Conservation (phyloP, 2,113 vertebrate species). For the Eurystomus gularis region DNA sequence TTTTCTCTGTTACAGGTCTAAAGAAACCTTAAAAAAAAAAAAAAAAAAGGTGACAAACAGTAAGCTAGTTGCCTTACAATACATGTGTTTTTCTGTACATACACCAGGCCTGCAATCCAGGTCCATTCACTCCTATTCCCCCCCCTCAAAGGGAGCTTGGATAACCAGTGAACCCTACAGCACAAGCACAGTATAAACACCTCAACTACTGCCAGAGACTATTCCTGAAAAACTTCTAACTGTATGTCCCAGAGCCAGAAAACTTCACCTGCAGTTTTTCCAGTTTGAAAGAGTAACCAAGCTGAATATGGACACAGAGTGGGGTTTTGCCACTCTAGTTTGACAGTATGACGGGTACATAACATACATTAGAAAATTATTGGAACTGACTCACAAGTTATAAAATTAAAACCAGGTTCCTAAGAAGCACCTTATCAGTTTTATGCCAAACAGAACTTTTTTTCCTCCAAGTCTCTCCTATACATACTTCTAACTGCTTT, state of each 20-base stretch:
- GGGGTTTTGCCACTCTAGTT: background rate
- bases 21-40: background rate
- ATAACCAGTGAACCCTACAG: background rate
- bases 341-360: accelerated
- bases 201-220: background rate
- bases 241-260: background rate
- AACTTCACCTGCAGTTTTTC: background rate
- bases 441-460: background rate
- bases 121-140: background rate
- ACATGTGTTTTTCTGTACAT: background rate
- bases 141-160: background rate
- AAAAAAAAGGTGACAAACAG: background rate
- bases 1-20: background rate
- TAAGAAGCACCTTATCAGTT: background rate
- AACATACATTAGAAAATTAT: background rate
- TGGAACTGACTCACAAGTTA: background rate
- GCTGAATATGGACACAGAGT: background rate
- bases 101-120: background rate
- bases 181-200: background rate
- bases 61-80: background rate
- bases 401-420: background rate
- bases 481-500: background rate
- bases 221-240: background rate
- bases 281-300: background rate
- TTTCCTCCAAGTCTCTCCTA: background rate